These are phyloP conservation scores for Venusia cambrica DNA, from an alignment of 2,888 invertebrate genomes.

Conservation along the genomic window DNA sequence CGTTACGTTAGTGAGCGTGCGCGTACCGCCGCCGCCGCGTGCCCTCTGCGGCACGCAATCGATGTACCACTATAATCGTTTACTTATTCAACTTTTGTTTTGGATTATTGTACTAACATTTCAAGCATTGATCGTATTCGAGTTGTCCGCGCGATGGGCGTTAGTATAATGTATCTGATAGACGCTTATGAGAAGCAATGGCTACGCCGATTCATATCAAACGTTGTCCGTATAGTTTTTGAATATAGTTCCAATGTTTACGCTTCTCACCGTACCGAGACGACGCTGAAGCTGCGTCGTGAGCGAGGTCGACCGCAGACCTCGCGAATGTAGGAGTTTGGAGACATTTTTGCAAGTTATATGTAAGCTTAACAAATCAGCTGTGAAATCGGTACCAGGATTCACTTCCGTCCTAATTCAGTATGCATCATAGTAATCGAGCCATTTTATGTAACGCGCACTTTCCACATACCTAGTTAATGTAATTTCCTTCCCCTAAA, in stretches of 20 bases:
- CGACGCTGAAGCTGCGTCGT: conserved; percentile 53
- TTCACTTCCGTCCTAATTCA: conserved; percentile 81
- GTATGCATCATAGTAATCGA: conserved; percentile 80
- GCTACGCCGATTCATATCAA: conserved; percentile 78
- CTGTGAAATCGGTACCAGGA: conserved; percentile 79
- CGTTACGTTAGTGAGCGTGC: conserved; percentile 43
- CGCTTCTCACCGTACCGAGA: conserved; percentile 72
- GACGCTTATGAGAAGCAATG: conserved; percentile 73
- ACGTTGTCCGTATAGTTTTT: conserved; percentile 79
- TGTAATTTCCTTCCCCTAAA: conserved; percentile 73
- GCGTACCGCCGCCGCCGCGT: conserved; percentile 31
- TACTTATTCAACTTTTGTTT: conserved; percentile 39
- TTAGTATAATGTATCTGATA: conserved; percentile 72
- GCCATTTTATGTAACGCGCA: conserved; percentile 81
- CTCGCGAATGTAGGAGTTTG: conserved; percentile 64
- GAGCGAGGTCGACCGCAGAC: conserved; percentile 55
- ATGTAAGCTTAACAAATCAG: conserved; percentile 78
- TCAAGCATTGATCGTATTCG: conserved; percentile 47
- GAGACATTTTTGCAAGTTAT: conserved; percentile 73
- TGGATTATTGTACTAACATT: conserved; percentile 40
- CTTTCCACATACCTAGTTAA: conserved; percentile 66
- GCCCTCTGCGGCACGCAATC: conserved; percentile 44
- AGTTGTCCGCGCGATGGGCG: conserved; percentile 59
- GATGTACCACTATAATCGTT: conserved; percentile 44
- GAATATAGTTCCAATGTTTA: conserved; percentile 78